phyloP scores from a whole-genome alignment of 2,888 invertebrate genomes.

The Meghimatium bilineatum region DNA sequence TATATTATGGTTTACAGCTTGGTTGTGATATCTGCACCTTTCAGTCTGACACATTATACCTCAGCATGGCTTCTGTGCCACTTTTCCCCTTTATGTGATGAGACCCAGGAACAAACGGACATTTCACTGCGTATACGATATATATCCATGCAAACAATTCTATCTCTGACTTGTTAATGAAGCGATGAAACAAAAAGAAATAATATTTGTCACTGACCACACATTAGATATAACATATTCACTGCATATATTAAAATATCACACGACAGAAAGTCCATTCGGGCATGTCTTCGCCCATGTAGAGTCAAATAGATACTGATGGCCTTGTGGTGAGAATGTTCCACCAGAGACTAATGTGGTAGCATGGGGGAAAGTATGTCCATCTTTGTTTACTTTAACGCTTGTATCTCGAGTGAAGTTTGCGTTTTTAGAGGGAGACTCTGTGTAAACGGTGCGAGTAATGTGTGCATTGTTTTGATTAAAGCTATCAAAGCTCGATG shows the following conservation, averaged over 20 bases:
- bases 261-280: slow-evolving; percentile 62
- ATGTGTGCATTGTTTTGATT: slow-evolving; percentile 2
- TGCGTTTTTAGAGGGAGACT: slow-evolving; percentile 48
- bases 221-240: too few species aligned
- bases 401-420: slow-evolving; percentile 52
- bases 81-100: too few species aligned
- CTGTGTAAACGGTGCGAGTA: slow-evolving; percentile 31
- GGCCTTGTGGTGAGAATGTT: background rate
- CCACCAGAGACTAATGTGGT: slow-evolving; percentile 31
- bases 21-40: too few species aligned
- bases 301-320: slow-evolving; percentile 56
- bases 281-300: slow-evolving; percentile 61
- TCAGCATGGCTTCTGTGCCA: too few species aligned
- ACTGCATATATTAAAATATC: slow-evolving; percentile 18
- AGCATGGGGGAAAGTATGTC: slow-evolving; percentile 23
- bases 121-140: too few species aligned
- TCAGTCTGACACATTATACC: too few species aligned
- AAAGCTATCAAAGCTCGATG: background rate
- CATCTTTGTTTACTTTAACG: slow-evolving; percentile 48
- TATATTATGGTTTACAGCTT: too few species aligned
- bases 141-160: too few species aligned
- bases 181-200: too few species aligned
- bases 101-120: too few species aligned
- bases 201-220: too few species aligned
- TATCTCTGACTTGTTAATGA: too few species aligned